These are phyloP conservation scores for Leptodactylus fallax DNA, from an alignment of 2,797 vertebrate genomes.

Conservation along the genomic window DNA sequence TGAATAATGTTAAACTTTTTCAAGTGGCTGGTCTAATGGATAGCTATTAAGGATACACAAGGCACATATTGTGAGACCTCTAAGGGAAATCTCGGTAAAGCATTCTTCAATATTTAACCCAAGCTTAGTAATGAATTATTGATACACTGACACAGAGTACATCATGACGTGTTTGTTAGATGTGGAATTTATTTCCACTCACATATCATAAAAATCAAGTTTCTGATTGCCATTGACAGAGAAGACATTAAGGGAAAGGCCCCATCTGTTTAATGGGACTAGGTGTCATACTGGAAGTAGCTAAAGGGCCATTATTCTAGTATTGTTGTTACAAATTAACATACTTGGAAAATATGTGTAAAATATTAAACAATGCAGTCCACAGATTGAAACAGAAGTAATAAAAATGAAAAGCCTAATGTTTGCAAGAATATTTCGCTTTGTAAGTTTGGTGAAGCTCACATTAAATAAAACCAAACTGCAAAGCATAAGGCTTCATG, in stretches of 20 bases:
- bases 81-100: constrained; percentile 28
- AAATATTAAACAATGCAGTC: not conserved
- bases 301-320: not conserved
- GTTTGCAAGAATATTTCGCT: not conserved
- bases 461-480: not conserved
- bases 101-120: constrained; percentile 29
- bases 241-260: constrained; percentile 15
- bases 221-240: constrained; percentile 33
- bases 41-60: constrained; percentile 21
- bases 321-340: not conserved
- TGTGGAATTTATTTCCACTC: not conserved
- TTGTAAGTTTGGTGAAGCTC: not conserved
- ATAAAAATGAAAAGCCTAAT: not conserved
- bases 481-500: not conserved
- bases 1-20: not conserved
- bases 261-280: constrained; percentile 28
- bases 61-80: constrained; percentile 20
- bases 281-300: constrained; percentile 21
- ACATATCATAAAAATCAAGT: constrained; percentile 34
- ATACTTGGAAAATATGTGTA: not conserved
- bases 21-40: constrained; percentile 16
- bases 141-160: constrained; percentile 17
- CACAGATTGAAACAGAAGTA: not conserved
- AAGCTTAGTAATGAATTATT: constrained; percentile 45
- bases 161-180: constrained; percentile 14